Base-by-base conservation (phyloP, 2,888 invertebrate genomes). In the Girardia tigrina region DNA sequence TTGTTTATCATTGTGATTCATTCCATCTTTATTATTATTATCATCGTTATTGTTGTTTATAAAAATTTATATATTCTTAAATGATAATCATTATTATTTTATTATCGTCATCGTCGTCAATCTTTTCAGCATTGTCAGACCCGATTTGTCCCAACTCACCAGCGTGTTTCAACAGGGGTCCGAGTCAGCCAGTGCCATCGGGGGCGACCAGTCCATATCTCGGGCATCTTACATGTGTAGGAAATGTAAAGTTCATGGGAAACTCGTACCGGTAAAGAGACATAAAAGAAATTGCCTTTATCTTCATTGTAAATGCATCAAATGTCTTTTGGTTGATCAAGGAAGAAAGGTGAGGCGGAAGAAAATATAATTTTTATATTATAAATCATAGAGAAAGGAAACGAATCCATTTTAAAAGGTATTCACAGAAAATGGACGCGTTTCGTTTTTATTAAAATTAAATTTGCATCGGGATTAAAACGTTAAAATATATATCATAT, bases 251-350 rank as follows among this genome's bases (percentile, higher is more conserved):
- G 77, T 77, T 26, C 77, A 77, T 36, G 77, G 77, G 0, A 70
- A 27, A 26, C 26, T 29, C 20, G 76, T 70, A 12, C 77, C 77
- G 2, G 77, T 77, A 2, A 77, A 73, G 73, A 73, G 77, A 23
- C 77, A 77, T 27, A 77, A 77, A 29, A 77, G 73, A 28, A 27
- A 28, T n/a, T 77, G 77, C 36, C 77, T 70, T n/a, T 77, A 78
- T 27, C 27, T 42, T 1, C 16, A 77, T 29, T 77, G 77, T 70
- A 8, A 20, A 23, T 77, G 77, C 73, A 29, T 70, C 29, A 73
- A 72, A 29, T 77, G 77, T 36, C 72, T 56, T 26, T 28, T 77
- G 12, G 77, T 77, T 2, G 77, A 77, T 29, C 26, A 73, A 28
- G 76, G 77, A 12, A 36, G 56, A 74, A 74, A 74, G 56, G 74